Percentiles rank a stretch among this genome's conserved stretches.
These are phyloP conservation scores for Patella caerulea DNA, from an alignment of 2,888 invertebrate species.

Conservation along the genomic window DNA sequence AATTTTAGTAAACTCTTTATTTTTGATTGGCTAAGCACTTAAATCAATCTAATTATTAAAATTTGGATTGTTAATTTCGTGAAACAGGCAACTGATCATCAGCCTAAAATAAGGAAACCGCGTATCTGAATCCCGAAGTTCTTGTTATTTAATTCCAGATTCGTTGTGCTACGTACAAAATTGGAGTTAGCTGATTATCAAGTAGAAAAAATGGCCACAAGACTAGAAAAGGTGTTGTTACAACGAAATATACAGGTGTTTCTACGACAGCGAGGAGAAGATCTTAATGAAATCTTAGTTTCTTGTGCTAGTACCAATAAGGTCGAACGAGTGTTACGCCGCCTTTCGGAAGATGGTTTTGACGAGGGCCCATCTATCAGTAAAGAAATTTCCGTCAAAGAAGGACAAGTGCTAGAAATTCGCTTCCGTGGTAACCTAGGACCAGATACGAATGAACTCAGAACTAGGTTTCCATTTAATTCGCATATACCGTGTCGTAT, in stretches of 20 bases:
- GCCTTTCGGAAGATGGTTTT: conserved; percentile 55
- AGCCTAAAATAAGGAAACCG: no score
- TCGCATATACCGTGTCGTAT: conserved; percentile 54
- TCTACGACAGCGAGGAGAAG: conserved; percentile 55
- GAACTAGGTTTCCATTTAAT: conserved; percentile 52
- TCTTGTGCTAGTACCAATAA: conserved; percentile 44
- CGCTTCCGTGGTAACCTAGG: conserved; percentile 63
- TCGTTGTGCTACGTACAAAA: conserved; percentile 54
- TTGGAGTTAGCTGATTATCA: conserved; percentile 32
- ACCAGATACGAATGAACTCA: conserved; percentile 30
- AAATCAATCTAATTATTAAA: no score
- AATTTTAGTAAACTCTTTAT: no score
- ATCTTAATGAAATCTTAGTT: conserved; percentile 49
- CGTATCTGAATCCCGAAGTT: no score
- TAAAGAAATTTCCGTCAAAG: conserved; percentile 52
- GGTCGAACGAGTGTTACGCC: conserved; percentile 47
- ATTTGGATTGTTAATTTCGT: no score
- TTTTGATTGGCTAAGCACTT: no score
- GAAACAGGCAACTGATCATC: no score
- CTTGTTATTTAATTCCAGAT: conserved; percentile 36
- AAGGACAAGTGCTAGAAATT: conserved; percentile 63
- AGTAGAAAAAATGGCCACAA: conserved; percentile 50
- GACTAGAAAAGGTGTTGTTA: conserved; percentile 45
- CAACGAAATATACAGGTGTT: conserved; percentile 53
- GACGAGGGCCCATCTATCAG: conserved; percentile 58